Percentiles rank a stretch among this genome's conserved stretches.
These are phyloP conservation scores for Anseranas semipalmata DNA, from an alignment of 2,113 vertebrate species.

Conservation along the genomic window DNA sequence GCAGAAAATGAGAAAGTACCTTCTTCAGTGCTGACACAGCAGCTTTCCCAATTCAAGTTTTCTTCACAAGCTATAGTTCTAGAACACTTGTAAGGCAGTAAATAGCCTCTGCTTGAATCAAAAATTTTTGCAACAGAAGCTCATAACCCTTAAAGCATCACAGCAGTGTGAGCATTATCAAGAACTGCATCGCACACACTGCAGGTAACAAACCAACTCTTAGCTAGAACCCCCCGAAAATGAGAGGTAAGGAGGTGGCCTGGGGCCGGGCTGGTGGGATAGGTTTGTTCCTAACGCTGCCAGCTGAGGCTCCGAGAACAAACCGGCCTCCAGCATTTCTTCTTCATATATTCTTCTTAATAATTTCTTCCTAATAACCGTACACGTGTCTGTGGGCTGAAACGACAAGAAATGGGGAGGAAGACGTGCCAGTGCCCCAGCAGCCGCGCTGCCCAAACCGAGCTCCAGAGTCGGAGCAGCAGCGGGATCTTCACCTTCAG, in stretches of 20 bases:
- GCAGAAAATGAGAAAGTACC: background rate
- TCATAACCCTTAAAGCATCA: background rate
- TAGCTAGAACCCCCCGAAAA: background rate
- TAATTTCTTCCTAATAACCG: too few species aligned
- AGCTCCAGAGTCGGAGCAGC: too few species aligned
- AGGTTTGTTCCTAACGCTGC: background rate
- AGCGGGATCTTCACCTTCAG: background rate
- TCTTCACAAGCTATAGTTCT: background rate
- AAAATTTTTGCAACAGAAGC: background rate
- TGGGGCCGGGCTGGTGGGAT: background rate
- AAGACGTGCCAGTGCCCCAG: too few species aligned
- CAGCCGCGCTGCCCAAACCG: too few species aligned
- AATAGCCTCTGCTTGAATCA: background rate
- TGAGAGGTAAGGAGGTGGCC: background rate
- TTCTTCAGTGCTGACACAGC: background rate
- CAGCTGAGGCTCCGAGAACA: background rate
- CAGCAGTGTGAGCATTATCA: background rate
- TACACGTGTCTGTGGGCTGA: too few species aligned
- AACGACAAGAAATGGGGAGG: background rate
- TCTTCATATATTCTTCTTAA: too few species aligned
- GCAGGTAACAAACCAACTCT: background rate
- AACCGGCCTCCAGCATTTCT: background rate
- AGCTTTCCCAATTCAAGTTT: background rate
- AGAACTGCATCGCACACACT: rapidly evolving
- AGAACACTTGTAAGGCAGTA: background rate